These are phyloP conservation scores for Silurus meridionalis DNA, from an alignment of 2,113 vertebrate species.

Conservation along the genomic window DNA sequence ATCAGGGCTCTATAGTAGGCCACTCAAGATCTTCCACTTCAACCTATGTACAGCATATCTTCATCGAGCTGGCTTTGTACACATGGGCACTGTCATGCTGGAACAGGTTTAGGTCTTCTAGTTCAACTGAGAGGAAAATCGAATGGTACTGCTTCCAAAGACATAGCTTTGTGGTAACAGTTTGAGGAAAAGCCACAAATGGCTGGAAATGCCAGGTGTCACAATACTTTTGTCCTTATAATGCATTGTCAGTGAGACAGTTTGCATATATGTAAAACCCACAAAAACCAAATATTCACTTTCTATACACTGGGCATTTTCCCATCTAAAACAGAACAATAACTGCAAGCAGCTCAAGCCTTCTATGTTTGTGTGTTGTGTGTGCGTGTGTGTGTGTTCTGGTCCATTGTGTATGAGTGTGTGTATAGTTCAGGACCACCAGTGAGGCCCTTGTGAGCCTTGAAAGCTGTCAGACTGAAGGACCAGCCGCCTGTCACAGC, in stretches of 20 bases:
- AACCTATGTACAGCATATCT: too few relatives aligned
- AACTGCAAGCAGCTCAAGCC: background rate
- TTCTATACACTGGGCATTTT: slow-evolving; percentile 1
- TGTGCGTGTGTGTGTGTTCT: slow-evolving; percentile 22
- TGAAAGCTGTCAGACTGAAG: slow-evolving; percentile 71
- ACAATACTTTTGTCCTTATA: too few relatives aligned
- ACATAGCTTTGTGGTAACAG: too few relatives aligned
- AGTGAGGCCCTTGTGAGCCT: slow-evolving; percentile 58
- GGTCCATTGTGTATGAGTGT: slow-evolving; percentile 13
- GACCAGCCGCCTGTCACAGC: slow-evolving; percentile 66
- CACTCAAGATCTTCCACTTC: too few relatives aligned
- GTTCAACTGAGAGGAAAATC: too few relatives aligned
- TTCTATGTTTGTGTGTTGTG: background rate
- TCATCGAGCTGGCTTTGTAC: too few relatives aligned
- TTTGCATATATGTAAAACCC: background rate
- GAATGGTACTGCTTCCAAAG: too few relatives aligned
- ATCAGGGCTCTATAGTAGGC: too few relatives aligned
- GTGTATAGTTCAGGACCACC: slow-evolving; percentile 62
- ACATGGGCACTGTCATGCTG: too few relatives aligned
- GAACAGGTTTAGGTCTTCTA: too few relatives aligned
- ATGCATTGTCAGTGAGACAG: background rate
- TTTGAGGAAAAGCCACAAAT: too few relatives aligned
- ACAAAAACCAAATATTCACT: background rate
- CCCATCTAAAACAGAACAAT: background rate
- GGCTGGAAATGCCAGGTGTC: too few relatives aligned